These are phyloP conservation scores for Condylura cristata DNA, from an alignment of 2,113 vertebrate species.

Conservation along the genomic window DNA sequence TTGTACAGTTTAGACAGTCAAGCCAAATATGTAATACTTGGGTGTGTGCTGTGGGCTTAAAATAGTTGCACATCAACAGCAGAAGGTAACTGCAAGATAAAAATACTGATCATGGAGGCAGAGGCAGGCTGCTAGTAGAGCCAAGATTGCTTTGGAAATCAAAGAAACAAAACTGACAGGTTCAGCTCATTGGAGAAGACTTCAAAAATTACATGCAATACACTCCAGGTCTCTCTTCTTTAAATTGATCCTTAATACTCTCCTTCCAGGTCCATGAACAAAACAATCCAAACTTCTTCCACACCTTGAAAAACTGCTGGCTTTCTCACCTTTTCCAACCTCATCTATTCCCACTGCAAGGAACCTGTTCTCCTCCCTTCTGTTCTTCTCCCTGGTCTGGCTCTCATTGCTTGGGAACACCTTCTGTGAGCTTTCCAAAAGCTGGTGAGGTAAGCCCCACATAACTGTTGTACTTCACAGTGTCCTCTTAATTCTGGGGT, in stretches of 20 bases:
- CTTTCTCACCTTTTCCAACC: background rate
- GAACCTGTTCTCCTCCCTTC: background rate
- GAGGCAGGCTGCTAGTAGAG: background rate
- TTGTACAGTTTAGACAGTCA: background rate
- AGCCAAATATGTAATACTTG: background rate
- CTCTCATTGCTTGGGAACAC: background rate
- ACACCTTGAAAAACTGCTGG: background rate
- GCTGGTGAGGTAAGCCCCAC: background rate
- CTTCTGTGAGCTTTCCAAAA: background rate
- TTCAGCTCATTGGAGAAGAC: background rate
- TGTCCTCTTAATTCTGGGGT: background rate
- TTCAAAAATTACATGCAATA: background rate
- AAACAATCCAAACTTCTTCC: background rate
- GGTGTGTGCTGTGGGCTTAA: background rate
- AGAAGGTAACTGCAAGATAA: background rate
- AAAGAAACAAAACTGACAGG: background rate
- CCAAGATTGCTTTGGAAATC: slow-evolving; percentile 26
- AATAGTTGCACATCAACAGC: background rate
- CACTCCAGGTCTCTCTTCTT: background rate
- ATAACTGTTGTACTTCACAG: background rate
- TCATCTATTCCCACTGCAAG: background rate
- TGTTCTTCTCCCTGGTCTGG: background rate
- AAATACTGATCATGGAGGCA: background rate
- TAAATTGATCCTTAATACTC: background rate
- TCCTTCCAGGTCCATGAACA: background rate